Conservation (phyloP, 1,140 invertebrate species). For the Bombus terrestris region DNA sequence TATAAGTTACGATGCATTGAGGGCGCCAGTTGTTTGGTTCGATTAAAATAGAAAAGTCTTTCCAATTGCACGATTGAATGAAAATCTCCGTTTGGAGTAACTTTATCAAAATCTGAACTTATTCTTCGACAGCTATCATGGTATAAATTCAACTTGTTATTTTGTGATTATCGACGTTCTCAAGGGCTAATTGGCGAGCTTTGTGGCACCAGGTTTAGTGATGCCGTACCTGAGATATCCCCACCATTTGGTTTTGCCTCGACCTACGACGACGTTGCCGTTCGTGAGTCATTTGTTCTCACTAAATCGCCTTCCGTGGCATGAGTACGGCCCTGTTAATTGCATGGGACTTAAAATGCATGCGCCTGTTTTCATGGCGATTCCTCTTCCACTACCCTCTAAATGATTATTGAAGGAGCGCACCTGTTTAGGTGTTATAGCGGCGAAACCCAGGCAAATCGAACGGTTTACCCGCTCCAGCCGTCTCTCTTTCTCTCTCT, state of each 20-base stretch:
- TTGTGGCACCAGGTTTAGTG: neutral
- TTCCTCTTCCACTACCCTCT: neutral
- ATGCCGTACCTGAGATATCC: slow-evolving; percentile 47
- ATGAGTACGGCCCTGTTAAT: slow-evolving; percentile 49
- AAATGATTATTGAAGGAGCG: neutral
- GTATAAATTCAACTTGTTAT: neutral
- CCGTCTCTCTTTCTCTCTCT: neutral
- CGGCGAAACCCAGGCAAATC: neutral
- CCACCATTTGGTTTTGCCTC: slow-evolving; percentile 41
- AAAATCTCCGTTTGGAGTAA: neutral
- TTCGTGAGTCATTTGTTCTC: slow-evolving; percentile 63
- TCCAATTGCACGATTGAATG: neutral
- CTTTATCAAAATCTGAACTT: neutral
- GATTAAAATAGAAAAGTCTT: neutral
- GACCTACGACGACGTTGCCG: slow-evolving; percentile 53
- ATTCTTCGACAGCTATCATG: neutral
- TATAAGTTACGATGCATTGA: neutral
- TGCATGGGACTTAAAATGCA: slow-evolving; percentile 13
- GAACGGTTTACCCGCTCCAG: neutral
- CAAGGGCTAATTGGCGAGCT: too few species aligned
- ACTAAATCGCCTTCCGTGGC: slow-evolving; percentile 11
- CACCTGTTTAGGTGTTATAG: neutral
- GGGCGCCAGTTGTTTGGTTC: neutral
- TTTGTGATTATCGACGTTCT: neutral
- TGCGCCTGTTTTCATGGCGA: slow-evolving; percentile 13